These are phyloP conservation scores for Heteronetta atricapilla DNA, from an alignment of 2,113 vertebrate genomes.

Conservation along the genomic window DNA sequence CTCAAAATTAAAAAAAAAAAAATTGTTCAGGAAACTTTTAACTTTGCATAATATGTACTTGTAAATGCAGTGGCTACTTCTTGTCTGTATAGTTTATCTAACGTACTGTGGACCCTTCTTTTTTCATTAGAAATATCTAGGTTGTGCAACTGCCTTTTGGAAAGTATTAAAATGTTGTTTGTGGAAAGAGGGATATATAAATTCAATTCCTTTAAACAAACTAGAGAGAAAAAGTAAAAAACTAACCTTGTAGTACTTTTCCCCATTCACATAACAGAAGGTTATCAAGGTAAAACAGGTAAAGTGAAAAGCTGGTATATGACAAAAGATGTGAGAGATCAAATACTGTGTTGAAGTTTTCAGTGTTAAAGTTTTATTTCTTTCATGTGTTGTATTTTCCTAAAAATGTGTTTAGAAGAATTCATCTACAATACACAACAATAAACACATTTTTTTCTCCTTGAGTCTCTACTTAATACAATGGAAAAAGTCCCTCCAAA, in stretches of 20 bases:
- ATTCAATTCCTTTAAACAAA: not conserved
- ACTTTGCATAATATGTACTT: not conserved
- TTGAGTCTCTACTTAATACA: not conserved
- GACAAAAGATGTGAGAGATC: not conserved
- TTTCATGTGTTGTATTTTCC: not conserved
- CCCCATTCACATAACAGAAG: not conserved
- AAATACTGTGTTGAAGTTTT: not conserved
- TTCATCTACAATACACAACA: not conserved
- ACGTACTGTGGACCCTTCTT: not conserved
- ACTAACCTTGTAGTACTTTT: not conserved
- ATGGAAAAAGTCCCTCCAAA: not conserved
- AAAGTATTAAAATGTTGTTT: not conserved
- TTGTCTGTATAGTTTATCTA: not conserved
- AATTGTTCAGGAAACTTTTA: not conserved
- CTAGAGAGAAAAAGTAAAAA: not conserved
- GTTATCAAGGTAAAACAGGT: not conserved
- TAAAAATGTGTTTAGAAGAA: not conserved
- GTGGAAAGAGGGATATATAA: not conserved
- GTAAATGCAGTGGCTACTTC: not conserved
- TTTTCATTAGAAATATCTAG: not conserved
- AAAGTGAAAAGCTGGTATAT: not conserved
- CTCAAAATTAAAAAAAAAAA: not conserved
- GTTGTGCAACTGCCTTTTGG: not conserved
- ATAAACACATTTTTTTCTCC: not conserved
- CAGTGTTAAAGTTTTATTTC: slow-evolving; percentile 10